Percentiles rank a stretch among this genome's conserved stretches.
Evolutionary conservation across 2,888 invertebrate species (phyloP).

Genomic region (Exephanes ischioxanthus): DNA sequence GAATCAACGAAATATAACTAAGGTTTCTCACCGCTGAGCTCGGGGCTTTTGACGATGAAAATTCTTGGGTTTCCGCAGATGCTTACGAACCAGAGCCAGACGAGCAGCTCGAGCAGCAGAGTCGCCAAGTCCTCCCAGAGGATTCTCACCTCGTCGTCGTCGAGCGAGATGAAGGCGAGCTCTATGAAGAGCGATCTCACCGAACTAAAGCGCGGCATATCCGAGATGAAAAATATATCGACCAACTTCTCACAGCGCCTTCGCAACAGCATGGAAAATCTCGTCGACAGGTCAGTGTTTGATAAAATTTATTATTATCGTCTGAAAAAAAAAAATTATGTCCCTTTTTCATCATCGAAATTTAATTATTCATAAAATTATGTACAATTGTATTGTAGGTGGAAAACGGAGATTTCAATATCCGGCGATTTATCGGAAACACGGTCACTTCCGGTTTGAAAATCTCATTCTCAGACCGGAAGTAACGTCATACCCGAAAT

Average conservation of each 20-base stretch:
- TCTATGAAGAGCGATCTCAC: slow-evolving; percentile 93
- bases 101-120: slow-evolving; percentile 87
- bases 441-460: no score
- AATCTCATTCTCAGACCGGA: no score
- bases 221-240: slow-evolving; percentile 93
- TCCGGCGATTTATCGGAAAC: no score
- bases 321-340: not conserved
- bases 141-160: slow-evolving; percentile 85
- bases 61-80: slow-evolving; percentile 76
- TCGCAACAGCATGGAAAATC: slow-evolving; percentile 92
- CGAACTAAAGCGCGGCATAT: slow-evolving; percentile 93
- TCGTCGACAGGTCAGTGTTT: slow-evolving; percentile 88
- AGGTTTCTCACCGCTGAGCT: not conserved
- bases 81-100: slow-evolving; percentile 83
- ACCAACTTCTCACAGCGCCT: slow-evolving; percentile 86
- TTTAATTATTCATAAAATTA: no score
- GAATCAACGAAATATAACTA: slow-evolving; percentile 36
- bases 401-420: no score
- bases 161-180: slow-evolving; percentile 92
- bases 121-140: slow-evolving; percentile 86
- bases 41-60: not conserved
- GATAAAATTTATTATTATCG: not conserved
- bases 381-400: no score
- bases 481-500: no score
- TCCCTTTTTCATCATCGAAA: no score